Conservation (phyloP, 2,797 vertebrate species). For the Alauda arvensis region DNA sequence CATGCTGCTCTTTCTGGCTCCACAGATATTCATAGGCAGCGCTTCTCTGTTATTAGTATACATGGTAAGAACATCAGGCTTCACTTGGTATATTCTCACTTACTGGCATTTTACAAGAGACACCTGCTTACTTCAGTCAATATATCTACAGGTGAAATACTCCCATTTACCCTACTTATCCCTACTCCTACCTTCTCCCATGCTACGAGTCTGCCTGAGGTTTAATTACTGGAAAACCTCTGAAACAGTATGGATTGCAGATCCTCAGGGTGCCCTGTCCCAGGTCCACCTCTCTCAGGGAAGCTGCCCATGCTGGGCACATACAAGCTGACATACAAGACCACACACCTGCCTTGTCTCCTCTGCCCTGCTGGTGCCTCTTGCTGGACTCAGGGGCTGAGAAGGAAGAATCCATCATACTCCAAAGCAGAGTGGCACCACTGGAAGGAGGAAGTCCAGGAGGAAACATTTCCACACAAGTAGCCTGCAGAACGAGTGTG, state of each 20-base stretch:
- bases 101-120: background rate
- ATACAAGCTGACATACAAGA: background rate
- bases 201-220: background rate
- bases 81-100: background rate
- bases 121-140: background rate
- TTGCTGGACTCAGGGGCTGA: background rate
- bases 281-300: background rate
- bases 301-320: background rate
- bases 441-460: background rate
- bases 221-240: background rate
- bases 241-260: background rate
- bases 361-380: background rate
- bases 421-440: background rate
- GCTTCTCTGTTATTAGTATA: background rate
- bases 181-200: background rate
- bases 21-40: background rate
- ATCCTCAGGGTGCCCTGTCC: background rate
- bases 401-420: background rate
- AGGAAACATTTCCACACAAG: background rate
- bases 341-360: background rate
- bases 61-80: background rate
- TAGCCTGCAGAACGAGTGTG: background rate
- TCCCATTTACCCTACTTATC: background rate
- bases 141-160: background rate
- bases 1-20: background rate